Evolutionary conservation across 2,888 invertebrate genomes (phyloP).

Genomic region (Arge pagana): DNA sequence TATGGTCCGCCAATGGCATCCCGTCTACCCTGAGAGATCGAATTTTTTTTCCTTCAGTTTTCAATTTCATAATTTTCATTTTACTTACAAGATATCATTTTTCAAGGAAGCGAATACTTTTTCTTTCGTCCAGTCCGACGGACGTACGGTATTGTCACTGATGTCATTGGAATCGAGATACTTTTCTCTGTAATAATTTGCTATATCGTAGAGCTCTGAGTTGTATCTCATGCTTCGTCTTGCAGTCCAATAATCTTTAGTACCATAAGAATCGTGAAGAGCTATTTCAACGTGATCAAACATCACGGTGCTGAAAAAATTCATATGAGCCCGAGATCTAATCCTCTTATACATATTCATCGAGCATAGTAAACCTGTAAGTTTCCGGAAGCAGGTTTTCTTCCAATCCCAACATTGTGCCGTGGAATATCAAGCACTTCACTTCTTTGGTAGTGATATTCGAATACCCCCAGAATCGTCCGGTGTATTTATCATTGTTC

Average conservation of each 20-base stretch:
- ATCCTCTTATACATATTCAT: conserved; percentile 1
- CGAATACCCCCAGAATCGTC: conserved; percentile 74
- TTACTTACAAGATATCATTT: not conserved
- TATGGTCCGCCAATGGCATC: conserved; percentile 72
- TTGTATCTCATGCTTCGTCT: conserved; percentile 92
- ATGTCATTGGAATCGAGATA: conserved; percentile 69
- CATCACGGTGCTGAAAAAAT: conserved; percentile 63
- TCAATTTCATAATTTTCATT: not conserved
- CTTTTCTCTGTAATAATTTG: conserved; percentile 67
- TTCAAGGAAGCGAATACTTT: conserved; percentile 51
- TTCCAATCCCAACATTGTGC: conserved; percentile 68
- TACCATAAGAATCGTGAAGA: conserved; percentile 86
- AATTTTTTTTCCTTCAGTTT: not conserved
- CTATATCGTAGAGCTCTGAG: conserved; percentile 67
- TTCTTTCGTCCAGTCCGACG: conserved; percentile 67
- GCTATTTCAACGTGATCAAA: conserved; percentile 84
- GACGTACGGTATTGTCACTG: conserved; percentile 64
- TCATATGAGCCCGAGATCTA: conserved; percentile 3
- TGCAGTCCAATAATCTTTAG: conserved; percentile 80
- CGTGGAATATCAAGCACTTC: conserved; percentile 84
- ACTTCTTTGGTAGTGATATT: conserved; percentile 70
- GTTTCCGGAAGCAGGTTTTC: conserved; percentile 63
- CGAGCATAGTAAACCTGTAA: conserved; percentile 52
- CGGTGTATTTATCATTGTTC: conserved; percentile 53
- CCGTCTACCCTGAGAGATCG: conserved; percentile 56